Base-by-base conservation (phyloP, 1,140 invertebrate species). In the Schlechtendalia chinensis region DNA sequence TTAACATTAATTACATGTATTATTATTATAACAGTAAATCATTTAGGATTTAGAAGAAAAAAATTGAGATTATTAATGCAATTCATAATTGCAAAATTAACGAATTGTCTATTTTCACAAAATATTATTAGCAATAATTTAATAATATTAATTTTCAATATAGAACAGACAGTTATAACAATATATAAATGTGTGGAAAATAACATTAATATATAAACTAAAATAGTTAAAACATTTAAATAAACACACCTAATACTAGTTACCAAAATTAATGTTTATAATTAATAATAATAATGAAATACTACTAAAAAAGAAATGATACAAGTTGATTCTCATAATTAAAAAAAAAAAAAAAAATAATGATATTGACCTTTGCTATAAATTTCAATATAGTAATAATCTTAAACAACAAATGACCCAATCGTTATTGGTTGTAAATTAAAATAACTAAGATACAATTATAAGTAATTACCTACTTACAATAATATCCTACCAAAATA, bases 1-100 rank as follows among this genome's bases (percentile, higher is more conserved):
- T 69, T 69, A 50, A 69, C 67, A 69, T 69, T 19, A 54, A 72
- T 53, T 72, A n/a, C 69, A 72, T 16, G 19, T 72, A n/a, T 72
- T 22, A 54, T 53, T 53, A 27, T 47, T 22, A 27, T 27, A 71
- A 71, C 22, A 71, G 50, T 71, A 72, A 72, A 29, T 72, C 29
- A 53, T 72, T 54, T 29, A 72, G 22, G 53, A 53, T 71, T 71
- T 53, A 71, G 67, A 53, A 54, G 27, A 67, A 71, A 53, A 29
- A 47, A 54, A 50, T 50, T 54, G 50, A 72, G 69, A 72, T 72
- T 72, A 45, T 19, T 27, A 22, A 22, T 19, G 17, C 24, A 54
- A 53, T 54, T 27, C 54, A 27, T 14, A 45, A 19, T 4, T 56
- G n/a, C 19, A 56, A 56, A 56, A 56, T 8, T 12, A 45, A 22